Base-by-base conservation (phyloP, 2,797 vertebrate genomes). In the Rousettus madagascariensis region DNA sequence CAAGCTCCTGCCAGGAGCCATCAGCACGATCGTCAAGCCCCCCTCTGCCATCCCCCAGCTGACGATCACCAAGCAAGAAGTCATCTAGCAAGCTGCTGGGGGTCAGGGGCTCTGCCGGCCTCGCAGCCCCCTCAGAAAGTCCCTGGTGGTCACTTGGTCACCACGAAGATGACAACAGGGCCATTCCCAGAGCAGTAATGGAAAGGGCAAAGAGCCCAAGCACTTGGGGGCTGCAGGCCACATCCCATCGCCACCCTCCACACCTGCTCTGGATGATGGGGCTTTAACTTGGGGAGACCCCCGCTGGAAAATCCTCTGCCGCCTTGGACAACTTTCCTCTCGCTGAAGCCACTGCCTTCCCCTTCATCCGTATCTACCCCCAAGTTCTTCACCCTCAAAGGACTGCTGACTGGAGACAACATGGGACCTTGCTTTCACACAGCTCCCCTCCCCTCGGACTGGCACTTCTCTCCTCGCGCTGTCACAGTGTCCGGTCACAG, bases 21-120 rank as follows among this genome's bases (percentile, higher is more conserved):
- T 99, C 88, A 97, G 99, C 82, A 99, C 99, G 0, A 98, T 99
- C 59, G 98, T 99, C 83, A 99, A 99, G 98, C 99, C 99, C 97
- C 99, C 99, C 4, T 99, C 98, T 38, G 99, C 99, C 96, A 99
- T 99, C 97, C 99, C 99, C 55, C 99, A 99, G 96, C 98, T 99
- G 0, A 98, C 99, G 95, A 99, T 99, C 98, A 99, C 99, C 36
- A 99, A 99, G 98, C 99, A 99, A 96, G 99, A 99, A 98, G 99
- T 99, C 97, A 99, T 99, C 97, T 99, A 99, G 98, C 98, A 94
- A 83, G 97, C 28, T 9, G 26, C 86, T 22, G n/a, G 96, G 96
- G 94, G 83, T 20, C 24, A 0, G 96, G 95, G 95, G 61, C 63
- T 94, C 87, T 61, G 57, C 86, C 30, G 61, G 63, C 69, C 77